A percentile compares a stretch with the other conserved stretches of the same genome.
Evolutionary conservation across 2,797 vertebrate species (phyloP).

Genomic region (Liparis tanakae): DNA sequence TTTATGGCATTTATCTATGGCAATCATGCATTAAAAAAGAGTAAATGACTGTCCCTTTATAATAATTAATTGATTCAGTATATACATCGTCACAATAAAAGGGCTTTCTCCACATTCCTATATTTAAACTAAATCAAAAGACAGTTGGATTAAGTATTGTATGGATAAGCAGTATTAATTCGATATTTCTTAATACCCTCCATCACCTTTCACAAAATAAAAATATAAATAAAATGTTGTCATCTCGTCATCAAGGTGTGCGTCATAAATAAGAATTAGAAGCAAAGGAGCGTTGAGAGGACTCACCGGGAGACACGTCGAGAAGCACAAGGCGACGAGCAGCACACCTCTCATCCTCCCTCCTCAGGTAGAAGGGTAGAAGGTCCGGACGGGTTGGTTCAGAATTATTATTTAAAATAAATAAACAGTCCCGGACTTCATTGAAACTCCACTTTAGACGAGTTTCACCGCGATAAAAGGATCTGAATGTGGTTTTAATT

Average conservation of each 20-base stretch:
- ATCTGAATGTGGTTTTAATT: background rate
- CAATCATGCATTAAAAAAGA: too few relatives aligned
- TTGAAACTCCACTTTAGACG: conserved; percentile 29
- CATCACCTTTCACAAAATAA: background rate
- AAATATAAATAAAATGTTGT: background rate
- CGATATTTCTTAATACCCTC: background rate
- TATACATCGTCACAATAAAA: background rate
- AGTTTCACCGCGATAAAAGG: background rate
- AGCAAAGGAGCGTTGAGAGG: background rate
- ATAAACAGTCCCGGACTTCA: conserved; percentile 21
- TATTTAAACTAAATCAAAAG: background rate
- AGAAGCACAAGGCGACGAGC: conserved; percentile 48
- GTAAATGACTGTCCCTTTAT: too few relatives aligned
- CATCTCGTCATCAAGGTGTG: background rate
- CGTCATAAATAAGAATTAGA: background rate
- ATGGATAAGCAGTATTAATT: background rate
- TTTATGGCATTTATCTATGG: background rate
- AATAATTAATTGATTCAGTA: background rate
- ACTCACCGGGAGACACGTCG: conserved; percentile 59
- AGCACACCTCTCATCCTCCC: conserved; percentile 62
- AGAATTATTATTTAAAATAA: too few relatives aligned
- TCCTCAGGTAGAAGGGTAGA: conserved; percentile 4
- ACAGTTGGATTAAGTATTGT: background rate
- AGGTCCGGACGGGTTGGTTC: background rate
- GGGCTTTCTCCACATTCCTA: background rate